These are phyloP conservation scores for Bombus sylvicola DNA, from an alignment of 1,140 invertebrate genomes.

Conservation along the genomic window DNA sequence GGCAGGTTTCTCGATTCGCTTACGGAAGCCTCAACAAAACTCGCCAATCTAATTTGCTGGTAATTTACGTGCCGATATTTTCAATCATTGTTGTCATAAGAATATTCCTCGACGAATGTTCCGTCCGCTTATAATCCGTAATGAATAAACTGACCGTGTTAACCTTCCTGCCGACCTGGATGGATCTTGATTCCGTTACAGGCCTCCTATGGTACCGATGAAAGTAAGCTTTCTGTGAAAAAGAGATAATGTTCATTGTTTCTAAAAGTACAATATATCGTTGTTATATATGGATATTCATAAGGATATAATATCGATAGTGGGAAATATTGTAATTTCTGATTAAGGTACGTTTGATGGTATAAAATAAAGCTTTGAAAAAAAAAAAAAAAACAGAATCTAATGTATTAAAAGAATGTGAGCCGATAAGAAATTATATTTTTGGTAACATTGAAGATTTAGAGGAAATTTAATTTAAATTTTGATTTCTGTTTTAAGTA, in stretches of 20 bases:
- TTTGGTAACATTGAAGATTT: too few species aligned
- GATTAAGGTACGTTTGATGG: neutral
- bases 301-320: neutral
- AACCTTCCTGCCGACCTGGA: neutral
- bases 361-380: neutral
- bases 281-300: neutral
- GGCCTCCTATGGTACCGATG: neutral
- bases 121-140: neutral
- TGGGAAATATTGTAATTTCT: neutral
- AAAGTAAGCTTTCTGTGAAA: neutral
- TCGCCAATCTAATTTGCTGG: slow-evolving; percentile 78
- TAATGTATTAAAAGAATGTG: neutral
- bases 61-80: slow-evolving; percentile 63
- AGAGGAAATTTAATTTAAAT: too few species aligned
- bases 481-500: neutral
- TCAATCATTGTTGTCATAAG: slow-evolving; percentile 48
- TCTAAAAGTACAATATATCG: neutral
- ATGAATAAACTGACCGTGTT: neutral
- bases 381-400: too few species aligned
- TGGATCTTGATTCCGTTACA: neutral
- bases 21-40: slow-evolving; percentile 78
- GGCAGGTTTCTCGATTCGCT: slow-evolving; percentile 79
- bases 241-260: neutral
- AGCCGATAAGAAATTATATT: neutral
- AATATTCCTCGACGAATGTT: slow-evolving; percentile 3